phyloP scores from a whole-genome alignment of 2,113 vertebrate genomes.

The Arvicanthis niloticus region DNA sequence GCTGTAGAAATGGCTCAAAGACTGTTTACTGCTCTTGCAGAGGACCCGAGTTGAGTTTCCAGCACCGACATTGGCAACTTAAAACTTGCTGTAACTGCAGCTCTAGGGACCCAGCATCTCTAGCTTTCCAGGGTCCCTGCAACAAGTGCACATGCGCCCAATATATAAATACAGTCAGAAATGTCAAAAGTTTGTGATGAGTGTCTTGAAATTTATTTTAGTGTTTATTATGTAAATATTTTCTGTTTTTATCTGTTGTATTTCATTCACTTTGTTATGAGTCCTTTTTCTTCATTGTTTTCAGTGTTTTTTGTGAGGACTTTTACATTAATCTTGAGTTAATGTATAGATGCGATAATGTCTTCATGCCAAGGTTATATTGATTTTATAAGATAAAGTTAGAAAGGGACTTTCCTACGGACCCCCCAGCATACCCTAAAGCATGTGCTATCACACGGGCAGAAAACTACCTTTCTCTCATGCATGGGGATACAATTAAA shows the following conservation, averaged over 20 bases:
- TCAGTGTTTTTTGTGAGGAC: background rate
- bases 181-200: background rate
- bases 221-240: constrained; percentile 17
- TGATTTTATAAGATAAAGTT: background rate
- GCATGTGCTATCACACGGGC: background rate
- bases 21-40: no score
- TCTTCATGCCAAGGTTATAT: background rate
- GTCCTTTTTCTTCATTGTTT: constrained; percentile 7
- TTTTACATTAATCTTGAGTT: background rate
- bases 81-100: background rate
- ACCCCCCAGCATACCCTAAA: background rate
- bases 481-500: background rate
- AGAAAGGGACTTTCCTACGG: background rate
- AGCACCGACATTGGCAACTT: background rate
- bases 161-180: background rate
- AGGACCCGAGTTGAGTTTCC: background rate
- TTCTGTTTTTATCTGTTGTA: constrained; percentile 39
- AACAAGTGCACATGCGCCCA: no score
- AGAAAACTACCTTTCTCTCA: background rate
- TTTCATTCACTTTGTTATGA: background rate
- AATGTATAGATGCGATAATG: background rate
- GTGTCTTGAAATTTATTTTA: constrained; percentile 23
- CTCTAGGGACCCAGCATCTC: background rate
- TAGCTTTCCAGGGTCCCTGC: background rate
- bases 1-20: background rate